Base-by-base conservation (phyloP, 2,113 vertebrate species). In the Strix uralensis region DNA sequence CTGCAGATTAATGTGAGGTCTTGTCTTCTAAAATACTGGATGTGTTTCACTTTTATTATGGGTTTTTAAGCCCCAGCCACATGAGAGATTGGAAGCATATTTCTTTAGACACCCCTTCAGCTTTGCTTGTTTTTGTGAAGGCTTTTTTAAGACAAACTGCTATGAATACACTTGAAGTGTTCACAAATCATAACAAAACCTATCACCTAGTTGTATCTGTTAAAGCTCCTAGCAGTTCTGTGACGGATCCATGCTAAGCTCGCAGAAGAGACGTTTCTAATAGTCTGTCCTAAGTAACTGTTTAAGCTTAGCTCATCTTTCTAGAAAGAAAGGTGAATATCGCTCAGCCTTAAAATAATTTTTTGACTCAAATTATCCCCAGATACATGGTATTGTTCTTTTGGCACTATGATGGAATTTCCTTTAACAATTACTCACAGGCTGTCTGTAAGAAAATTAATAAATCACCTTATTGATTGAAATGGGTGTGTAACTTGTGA, bases 81-180 rank as follows among this genome's bases (percentile, higher is more conserved):
- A 2, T 36, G 36, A 75, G 38, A 2, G 67, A 36, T 25, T 52
- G 11, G 46, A 94, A 47, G n/a, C 1, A 0, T 70, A 25, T 86
- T 87, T 82, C 7, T 87, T 65, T 17, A 65, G 67, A 12, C 21
- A 38, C 7, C 6, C 2, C 14, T 73, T 85, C 38, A 87, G 49
- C 57, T 93, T 85, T 94, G 44, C 83, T 95, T 69, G 49, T 91
- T 86, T 86, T 65, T 70, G 23, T 89, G 54, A 69, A 88, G 23
- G 32, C 44, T 82, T 90, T 42, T 92, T 86, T 23, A 73, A 88
- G 54, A 58, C 11, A 67, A 77, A 38, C n/a, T 69, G n/a, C 13
- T 82, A 2, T 17, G 23, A 65, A 61, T 47, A 30, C 32, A 42
- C 34, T 38, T 75, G n/a, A 70, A 75, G 11, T 4, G 0, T 70